Evolutionary conservation across 2,888 invertebrate species (phyloP).

Genomic region (Cloeon dipterum): DNA sequence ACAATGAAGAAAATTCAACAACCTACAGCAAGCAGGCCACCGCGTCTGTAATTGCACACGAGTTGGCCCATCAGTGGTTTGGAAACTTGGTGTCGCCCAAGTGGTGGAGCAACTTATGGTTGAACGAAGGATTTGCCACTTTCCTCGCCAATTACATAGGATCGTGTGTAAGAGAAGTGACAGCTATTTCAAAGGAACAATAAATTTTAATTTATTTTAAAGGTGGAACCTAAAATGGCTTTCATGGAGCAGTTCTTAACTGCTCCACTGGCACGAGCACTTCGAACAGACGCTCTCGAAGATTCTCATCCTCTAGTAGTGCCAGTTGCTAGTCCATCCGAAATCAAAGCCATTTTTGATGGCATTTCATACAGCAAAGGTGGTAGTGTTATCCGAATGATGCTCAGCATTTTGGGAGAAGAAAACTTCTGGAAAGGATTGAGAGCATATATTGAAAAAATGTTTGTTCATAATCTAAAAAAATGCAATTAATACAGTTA

Average conservation of each 20-base stretch:
- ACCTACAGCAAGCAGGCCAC: constrained; percentile 13
- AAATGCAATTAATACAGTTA: too few relatives aligned
- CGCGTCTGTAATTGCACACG: constrained; percentile 25
- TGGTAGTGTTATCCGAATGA: not conserved
- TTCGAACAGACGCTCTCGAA: constrained; percentile 22
- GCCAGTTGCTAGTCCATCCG: not conserved
- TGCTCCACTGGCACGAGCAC: too few relatives aligned
- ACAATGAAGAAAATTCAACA: constrained; percentile 18
- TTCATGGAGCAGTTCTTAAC: too few relatives aligned
- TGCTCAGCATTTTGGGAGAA: not conserved
- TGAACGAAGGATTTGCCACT: constrained; percentile 49
- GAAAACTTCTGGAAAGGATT: not conserved
- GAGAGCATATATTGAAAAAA: not conserved
- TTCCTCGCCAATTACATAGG: constrained; percentile 44
- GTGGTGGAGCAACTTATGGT: constrained; percentile 49
- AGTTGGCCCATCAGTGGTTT: constrained; percentile 55
- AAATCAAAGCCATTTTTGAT: not conserved
- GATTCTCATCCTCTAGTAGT: constrained; percentile 19
- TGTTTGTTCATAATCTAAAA: not conserved
- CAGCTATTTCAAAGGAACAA: too few relatives aligned
- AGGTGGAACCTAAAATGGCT: too few relatives aligned
- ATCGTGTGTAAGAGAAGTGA: constrained; percentile 19
- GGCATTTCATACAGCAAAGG: not conserved
- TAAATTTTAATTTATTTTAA: too few relatives aligned
- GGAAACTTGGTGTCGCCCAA: constrained; percentile 42